phyloP scores from a whole-genome alignment of 2,113 vertebrate species.

The Bujurquina vittata region DNA sequence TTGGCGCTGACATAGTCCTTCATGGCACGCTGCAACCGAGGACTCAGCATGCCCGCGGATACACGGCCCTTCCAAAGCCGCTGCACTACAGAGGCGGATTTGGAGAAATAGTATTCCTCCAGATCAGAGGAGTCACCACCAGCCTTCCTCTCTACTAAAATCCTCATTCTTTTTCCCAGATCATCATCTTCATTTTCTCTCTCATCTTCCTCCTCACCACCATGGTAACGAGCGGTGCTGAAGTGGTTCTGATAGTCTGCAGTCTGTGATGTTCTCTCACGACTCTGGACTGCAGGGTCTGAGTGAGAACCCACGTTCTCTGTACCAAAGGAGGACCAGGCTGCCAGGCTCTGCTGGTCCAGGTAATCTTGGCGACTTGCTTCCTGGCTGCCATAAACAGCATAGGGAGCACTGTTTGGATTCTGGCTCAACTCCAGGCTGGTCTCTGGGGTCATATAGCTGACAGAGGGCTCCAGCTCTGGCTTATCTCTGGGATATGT shows the following conservation, averaged over 20 bases:
- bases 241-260: constrained; percentile 48
- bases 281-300: constrained; percentile 57
- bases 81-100: constrained; percentile 87
- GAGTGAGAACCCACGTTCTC: constrained; percentile 73
- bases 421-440: constrained; percentile 48
- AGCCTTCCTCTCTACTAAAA: constrained; percentile 30
- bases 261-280: constrained; percentile 58
- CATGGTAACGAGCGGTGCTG: not conserved
- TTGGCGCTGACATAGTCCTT: constrained; percentile 90
- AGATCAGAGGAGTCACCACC: constrained; percentile 70
- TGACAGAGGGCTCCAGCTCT: constrained; percentile 27
- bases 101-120: constrained; percentile 86
- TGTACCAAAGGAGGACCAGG: constrained; percentile 80
- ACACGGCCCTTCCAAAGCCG: constrained; percentile 90
- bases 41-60: constrained; percentile 88
- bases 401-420: constrained; percentile 61
- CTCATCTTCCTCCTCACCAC: constrained; percentile 53
- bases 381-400: constrained; percentile 66
- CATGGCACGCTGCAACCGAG: constrained; percentile 92
- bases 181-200: constrained; percentile 60
- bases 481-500: constrained; percentile 24
- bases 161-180: constrained; percentile 42
- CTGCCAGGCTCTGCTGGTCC: constrained; percentile 76
- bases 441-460: constrained; percentile 29
- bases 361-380: constrained; percentile 60